Evolutionary conservation across 2,113 vertebrate species (phyloP).

Genomic region (Nesogale talazaci): DNA sequence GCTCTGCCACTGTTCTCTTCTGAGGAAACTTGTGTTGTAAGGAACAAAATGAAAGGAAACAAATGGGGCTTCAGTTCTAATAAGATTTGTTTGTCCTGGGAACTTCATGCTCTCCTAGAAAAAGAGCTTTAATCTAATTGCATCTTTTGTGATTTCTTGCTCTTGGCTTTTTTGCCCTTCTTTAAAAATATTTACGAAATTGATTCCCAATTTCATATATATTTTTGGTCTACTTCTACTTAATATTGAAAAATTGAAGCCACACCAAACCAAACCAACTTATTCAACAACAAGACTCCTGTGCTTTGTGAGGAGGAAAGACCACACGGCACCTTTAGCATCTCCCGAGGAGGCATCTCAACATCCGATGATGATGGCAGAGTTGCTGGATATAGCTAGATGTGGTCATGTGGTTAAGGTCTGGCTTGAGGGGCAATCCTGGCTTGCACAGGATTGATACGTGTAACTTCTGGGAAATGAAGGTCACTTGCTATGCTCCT

Average conservation of each 20-base stretch:
- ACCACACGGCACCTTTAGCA: background rate
- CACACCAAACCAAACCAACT: conserved; percentile 1
- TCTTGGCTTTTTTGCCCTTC: conserved; percentile 41
- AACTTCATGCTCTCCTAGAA: conserved; percentile 63
- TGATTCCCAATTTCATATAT: conserved; percentile 58
- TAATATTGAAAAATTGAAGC: conserved; percentile 44
- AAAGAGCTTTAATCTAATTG: conserved; percentile 58
- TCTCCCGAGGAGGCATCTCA: background rate
- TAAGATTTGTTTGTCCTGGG: conserved; percentile 56
- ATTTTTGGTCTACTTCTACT: conserved; percentile 21
- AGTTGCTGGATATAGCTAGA: background rate
- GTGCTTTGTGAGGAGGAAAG: background rate
- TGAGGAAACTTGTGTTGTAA: conserved; percentile 76
- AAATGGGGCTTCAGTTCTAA: conserved; percentile 70
- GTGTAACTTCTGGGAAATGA: background rate
- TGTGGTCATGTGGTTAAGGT: background rate
- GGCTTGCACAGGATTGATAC: background rate
- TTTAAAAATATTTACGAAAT: conserved; percentile 66
- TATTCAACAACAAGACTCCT: background rate
- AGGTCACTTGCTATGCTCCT: background rate
- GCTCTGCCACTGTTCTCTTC: conserved; percentile 55
- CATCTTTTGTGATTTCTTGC: conserved; percentile 61
- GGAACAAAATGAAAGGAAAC: conserved; percentile 76
- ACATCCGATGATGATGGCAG: background rate
- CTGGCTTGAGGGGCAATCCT: too few species aligned